Conservation (phyloP, 2,797 vertebrate genomes). For the Euphonia xanthogaster region DNA sequence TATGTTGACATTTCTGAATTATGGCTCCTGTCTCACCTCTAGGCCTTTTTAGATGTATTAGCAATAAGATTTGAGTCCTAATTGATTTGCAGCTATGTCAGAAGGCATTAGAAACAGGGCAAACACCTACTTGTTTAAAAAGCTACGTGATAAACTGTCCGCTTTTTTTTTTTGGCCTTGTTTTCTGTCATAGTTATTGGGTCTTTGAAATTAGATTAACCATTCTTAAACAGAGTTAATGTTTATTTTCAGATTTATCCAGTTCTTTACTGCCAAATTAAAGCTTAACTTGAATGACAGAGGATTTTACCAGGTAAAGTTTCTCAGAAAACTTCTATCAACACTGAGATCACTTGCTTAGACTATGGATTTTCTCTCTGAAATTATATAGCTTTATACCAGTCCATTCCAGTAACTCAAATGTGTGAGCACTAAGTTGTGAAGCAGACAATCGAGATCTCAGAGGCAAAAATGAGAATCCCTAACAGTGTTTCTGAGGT, state of each 20-base stretch:
- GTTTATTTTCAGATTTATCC: background rate
- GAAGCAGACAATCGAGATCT: constrained; percentile 10
- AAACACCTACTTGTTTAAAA: background rate
- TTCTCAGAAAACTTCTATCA: constrained; percentile 23
- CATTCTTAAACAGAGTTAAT: background rate
- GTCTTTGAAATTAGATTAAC: background rate
- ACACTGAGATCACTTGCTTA: background rate
- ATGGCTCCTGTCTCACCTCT: background rate
- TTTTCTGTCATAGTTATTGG: background rate
- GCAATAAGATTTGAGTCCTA: background rate
- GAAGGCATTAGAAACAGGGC: background rate
- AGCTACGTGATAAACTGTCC: background rate
- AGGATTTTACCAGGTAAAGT: background rate
- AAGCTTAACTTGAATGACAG: background rate
- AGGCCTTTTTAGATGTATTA: background rate
- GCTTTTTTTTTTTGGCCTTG: background rate
- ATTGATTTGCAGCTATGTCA: background rate
- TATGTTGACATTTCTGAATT: background rate
- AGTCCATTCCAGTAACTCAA: constrained; percentile 25
- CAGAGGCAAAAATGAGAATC: constrained; percentile 53
- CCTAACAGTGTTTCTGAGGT: constrained; percentile 31
- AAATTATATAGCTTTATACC: constrained; percentile 10
- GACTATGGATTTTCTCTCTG: constrained; percentile 18
- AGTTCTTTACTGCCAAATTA: background rate
- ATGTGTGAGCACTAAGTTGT: constrained; percentile 22